Evolutionary conservation across 2,797 vertebrate species (phyloP).

Genomic region (Acanthornis magna): DNA sequence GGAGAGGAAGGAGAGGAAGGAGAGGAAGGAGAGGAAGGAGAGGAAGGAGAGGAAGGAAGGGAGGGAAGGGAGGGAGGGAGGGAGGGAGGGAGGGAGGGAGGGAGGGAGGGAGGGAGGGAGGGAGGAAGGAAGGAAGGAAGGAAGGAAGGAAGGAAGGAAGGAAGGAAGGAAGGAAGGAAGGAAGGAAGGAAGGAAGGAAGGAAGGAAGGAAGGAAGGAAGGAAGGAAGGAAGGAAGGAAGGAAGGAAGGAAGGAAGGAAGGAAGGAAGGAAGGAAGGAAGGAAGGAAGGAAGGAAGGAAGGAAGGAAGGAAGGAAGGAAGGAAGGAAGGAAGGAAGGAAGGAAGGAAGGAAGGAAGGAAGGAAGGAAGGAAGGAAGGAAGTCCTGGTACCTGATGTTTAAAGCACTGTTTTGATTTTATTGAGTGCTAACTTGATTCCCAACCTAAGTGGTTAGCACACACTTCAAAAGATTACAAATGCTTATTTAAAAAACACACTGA

Average conservation of each 20-base stretch:
- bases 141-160: no score
- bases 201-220: no score
- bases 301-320: neutral
- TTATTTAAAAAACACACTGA: constrained; percentile 51
- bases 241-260: neutral
- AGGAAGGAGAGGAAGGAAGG: neutral
- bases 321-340: no score
- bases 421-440: neutral
- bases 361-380: neutral
- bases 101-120: no score
- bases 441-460: neutral
- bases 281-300: neutral
- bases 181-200: neutral
- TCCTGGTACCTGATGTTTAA: neutral
- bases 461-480: constrained; percentile 21
- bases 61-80: neutral
- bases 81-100: neutral
- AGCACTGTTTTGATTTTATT: neutral
- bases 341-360: neutral
- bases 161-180: neutral
- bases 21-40: no score
- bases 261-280: no score
- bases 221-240: neutral
- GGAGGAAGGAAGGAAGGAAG: no score
- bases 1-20: no score